phyloP scores from a whole-genome alignment of 2,797 vertebrate species.

The Discoglossus pictus region DNA sequence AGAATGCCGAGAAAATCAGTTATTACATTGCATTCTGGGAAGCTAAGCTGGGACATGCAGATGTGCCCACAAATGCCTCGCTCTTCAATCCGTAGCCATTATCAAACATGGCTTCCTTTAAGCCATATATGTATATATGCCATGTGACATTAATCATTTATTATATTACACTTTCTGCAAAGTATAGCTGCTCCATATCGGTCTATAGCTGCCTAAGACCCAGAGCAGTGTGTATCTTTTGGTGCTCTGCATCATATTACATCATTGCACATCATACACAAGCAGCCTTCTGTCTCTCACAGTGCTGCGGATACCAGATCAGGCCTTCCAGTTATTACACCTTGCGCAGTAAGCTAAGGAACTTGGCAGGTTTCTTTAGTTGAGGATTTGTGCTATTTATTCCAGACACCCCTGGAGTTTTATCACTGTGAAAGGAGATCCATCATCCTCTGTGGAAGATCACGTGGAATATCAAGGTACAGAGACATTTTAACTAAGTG shows the following conservation, averaged over 20 bases:
- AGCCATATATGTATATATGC: no score
- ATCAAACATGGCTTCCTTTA: no score
- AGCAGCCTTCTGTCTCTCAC: constrained; percentile 10
- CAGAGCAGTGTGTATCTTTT: background rate
- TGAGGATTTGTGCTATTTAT: constrained; percentile 47
- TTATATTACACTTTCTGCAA: no score
- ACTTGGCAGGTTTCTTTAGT: constrained; percentile 1
- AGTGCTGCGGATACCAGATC: background rate
- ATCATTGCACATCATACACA: constrained; percentile 6
- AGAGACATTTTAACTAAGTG: background rate
- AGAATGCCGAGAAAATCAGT: no score
- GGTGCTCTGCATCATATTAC: no score
- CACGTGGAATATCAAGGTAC: constrained; percentile 89
- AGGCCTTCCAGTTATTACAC: constrained; percentile 8
- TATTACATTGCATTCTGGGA: no score
- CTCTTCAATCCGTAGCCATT: no score
- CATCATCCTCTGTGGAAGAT: constrained; percentile 83
- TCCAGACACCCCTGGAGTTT: constrained; percentile 92
- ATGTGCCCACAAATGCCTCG: no score
- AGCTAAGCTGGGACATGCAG: no score
- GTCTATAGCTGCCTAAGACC: no score
- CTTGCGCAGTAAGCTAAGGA: constrained; percentile 24
- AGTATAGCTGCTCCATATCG: no score
- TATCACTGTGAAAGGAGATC: constrained; percentile 84
- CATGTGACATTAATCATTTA: no score